These are phyloP conservation scores for Falco biarmicus DNA, from an alignment of 2,797 vertebrate genomes.

Conservation along the genomic window DNA sequence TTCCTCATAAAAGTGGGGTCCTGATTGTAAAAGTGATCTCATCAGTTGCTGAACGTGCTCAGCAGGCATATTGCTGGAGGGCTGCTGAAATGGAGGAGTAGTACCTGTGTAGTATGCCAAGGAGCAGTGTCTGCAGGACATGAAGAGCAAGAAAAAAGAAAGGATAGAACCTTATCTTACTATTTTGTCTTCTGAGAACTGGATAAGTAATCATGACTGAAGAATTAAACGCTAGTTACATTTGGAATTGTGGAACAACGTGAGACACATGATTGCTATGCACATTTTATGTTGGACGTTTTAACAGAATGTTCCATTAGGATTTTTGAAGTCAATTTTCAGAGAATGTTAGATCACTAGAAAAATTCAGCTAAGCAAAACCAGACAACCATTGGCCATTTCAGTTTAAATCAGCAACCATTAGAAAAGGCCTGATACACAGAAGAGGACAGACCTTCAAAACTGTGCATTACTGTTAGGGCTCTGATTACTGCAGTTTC, in stretches of 20 bases:
- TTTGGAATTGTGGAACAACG: not conserved
- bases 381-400: not conserved
- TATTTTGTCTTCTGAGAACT: not conserved
- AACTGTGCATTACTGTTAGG: not conserved
- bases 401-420: not conserved
- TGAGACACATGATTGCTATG: not conserved
- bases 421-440: not conserved
- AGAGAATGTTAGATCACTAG: not conserved
- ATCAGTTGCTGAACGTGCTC: not conserved
- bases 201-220: not conserved
- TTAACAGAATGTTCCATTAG: not conserved
- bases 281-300: not conserved
- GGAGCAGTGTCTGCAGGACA: not conserved
- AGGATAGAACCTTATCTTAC: not conserved
- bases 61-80: not conserved
- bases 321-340: not conserved
- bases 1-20: not conserved
- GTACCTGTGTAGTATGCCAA: rapidly evolving
- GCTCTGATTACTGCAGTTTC: not conserved
- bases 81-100: not conserved
- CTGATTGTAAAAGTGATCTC: not conserved
- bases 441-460: not conserved
- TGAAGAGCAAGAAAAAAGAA: not conserved
- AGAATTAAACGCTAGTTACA: not conserved
- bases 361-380: not conserved